Evolutionary conservation across 2,113 vertebrate species (phyloP).

Genomic region (Amblyornis subalaris): DNA sequence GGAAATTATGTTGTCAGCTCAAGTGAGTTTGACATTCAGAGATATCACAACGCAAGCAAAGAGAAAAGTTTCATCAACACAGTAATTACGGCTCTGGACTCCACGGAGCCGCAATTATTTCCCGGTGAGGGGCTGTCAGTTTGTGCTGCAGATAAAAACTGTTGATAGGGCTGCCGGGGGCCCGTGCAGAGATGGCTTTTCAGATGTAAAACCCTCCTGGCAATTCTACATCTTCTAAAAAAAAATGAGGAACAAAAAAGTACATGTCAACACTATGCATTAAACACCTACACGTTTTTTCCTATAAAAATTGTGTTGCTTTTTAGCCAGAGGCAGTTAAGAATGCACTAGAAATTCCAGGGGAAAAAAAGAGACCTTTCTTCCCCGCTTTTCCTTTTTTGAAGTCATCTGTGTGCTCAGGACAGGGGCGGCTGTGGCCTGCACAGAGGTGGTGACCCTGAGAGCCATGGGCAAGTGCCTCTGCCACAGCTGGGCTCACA

Average conservation of each 20-base stretch:
- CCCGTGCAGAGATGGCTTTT: slow-evolving; percentile 15
- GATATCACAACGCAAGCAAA: neutral
- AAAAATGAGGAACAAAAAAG: neutral
- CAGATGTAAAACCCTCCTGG: slow-evolving; percentile 9
- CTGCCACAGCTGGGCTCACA: neutral
- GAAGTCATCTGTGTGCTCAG: accelerated
- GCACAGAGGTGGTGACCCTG: accelerated
- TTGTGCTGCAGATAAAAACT: neutral
- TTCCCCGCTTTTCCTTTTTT: neutral
- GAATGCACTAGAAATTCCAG: neutral
- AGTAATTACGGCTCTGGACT: slow-evolving; percentile 41
- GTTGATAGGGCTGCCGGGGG: neutral
- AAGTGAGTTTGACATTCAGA: neutral
- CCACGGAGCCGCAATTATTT: slow-evolving; percentile 2
- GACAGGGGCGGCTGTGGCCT: neutral
- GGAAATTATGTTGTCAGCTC: slow-evolving; percentile 25
- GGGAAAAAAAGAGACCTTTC: neutral
- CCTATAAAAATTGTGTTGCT: neutral
- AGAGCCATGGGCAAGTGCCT: accelerated
- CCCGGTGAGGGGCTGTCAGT: neutral
- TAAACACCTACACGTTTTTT: neutral
- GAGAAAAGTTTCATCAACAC: slow-evolving; percentile 39
- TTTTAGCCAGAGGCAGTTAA: neutral
- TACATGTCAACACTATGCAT: neutral
- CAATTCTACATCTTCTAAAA: neutral